Conservation (phyloP, 2,797 vertebrate species). For the Xiphorhynchus erythropygius region DNA sequence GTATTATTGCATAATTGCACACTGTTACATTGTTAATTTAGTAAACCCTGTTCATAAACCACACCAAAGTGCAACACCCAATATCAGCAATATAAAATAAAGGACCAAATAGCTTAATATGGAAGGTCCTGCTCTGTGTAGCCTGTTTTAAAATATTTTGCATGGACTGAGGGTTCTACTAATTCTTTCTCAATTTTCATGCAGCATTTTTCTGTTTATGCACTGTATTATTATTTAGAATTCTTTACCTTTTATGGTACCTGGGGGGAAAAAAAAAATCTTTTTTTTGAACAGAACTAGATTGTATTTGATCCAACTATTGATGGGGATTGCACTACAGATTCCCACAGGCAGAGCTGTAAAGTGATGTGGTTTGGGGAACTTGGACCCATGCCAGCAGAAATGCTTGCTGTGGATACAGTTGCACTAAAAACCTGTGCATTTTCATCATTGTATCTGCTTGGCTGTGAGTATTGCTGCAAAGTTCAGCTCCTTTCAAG, state of each 20-base stretch:
- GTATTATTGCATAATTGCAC: neutral
- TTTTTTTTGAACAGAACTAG: neutral
- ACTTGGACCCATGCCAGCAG: rapidly evolving
- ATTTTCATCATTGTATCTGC: neutral
- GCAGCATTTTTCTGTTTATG: neutral
- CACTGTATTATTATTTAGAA: neutral
- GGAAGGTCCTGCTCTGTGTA: neutral
- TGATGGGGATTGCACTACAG: neutral
- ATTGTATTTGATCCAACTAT: neutral
- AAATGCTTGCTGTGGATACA: neutral
- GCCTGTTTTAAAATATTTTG: neutral
- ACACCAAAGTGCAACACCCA: neutral
- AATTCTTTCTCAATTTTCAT: neutral
- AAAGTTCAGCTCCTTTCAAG: neutral
- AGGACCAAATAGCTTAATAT: neutral
- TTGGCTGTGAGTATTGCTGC: neutral
- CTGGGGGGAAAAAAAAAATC: neutral
- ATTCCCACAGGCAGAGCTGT: neutral
- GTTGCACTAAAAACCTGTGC: neutral
- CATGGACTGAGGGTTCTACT: neutral
- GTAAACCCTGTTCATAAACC: neutral
- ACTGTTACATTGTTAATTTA: neutral
- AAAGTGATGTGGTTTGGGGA: neutral
- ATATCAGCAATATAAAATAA: neutral
- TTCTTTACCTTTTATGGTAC: neutral